These are phyloP conservation scores for Dynastes grantii DNA, from an alignment of 2,888 invertebrate species.

Conservation along the genomic window DNA sequence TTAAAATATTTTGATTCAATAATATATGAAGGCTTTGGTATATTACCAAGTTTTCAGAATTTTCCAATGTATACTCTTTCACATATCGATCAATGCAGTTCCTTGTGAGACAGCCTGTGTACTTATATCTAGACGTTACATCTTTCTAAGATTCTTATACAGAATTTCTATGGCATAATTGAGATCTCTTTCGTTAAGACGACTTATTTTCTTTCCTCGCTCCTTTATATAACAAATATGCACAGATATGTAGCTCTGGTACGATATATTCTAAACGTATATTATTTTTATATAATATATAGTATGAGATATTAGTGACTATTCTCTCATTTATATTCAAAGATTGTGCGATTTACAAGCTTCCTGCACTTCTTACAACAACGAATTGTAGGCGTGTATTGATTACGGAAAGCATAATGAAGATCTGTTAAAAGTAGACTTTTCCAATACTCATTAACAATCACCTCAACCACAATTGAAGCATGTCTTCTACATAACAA, in stretches of 20 bases:
- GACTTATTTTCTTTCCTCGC: background rate
- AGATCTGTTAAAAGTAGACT: background rate
- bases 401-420: background rate
- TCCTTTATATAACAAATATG: background rate
- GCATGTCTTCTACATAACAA: conserved; percentile 12
- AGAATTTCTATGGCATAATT: background rate
- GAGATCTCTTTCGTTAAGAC: background rate
- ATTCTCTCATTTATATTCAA: conserved; percentile 23
- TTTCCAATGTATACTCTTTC: too few relatives aligned
- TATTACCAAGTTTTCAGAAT: too few relatives aligned
- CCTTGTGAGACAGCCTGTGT: too few relatives aligned
- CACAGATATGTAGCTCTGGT: too few relatives aligned
- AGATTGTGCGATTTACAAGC: conserved; percentile 21
- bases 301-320: background rate
- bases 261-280: too few relatives aligned
- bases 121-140: too few relatives aligned
- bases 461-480: conserved; percentile 12
- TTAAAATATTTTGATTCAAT: too few relatives aligned
- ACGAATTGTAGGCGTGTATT: conserved; percentile 10
- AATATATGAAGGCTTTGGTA: too few relatives aligned
- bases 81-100: too few relatives aligned
- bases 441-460: background rate
- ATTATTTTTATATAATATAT: background rate
- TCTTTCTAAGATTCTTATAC: background rate
- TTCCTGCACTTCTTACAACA: conserved; percentile 25